Evolutionary conservation across 2,113 vertebrate species (phyloP), one percentile per base, ranked within the genome.

Genomic region (Lasiurus borealis): DNA sequence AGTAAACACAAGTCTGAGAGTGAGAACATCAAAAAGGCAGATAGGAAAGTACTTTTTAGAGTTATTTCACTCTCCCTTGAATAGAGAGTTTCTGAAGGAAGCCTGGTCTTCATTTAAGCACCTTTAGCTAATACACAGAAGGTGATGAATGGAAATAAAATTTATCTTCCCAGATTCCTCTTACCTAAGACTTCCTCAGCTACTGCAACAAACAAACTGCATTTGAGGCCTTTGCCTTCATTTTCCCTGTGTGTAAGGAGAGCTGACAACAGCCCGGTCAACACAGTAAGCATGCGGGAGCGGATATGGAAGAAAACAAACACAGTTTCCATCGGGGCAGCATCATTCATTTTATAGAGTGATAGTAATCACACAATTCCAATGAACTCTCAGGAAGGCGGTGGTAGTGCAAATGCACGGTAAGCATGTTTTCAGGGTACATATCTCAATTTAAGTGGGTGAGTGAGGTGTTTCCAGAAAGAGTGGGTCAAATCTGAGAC

Each of bases 61-160:
- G n/a, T 77, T 86, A 57, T 84, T 83, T 68, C 34, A 12, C n/a
- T 66, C 52, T 95, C 29, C 27, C 36, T 36, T 76, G 44, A 73
- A 77, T 1, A 82, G 68, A 82, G 68, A 83, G 44, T 16, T 80
- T 34, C 31, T 8, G 16, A 62, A 27, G 40, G n/a, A 52, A 93
- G 68, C 19, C n/a, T 68, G 50, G 6, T 44, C 19, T 46, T 29
- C 8, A 34, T 19, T 34, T 54, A 44, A 85, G 5, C 8, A 66
- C 16, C 1, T 54, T 96, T 50, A 11, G 3, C 13, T 8, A 77
- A 84, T 7, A 57, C 18, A 40, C 12, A 31, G n/a, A 15, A 36
- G 44, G 19, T 1, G 12, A 40, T 76, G 69, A 78, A n/a, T 4
- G 36, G 36, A 93, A 72, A 87, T 73, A 15, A n/a, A 72, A 68